Evolutionary conservation across 2,888 invertebrate genomes (phyloP).

Genomic region (Thereva nobilitata): DNA sequence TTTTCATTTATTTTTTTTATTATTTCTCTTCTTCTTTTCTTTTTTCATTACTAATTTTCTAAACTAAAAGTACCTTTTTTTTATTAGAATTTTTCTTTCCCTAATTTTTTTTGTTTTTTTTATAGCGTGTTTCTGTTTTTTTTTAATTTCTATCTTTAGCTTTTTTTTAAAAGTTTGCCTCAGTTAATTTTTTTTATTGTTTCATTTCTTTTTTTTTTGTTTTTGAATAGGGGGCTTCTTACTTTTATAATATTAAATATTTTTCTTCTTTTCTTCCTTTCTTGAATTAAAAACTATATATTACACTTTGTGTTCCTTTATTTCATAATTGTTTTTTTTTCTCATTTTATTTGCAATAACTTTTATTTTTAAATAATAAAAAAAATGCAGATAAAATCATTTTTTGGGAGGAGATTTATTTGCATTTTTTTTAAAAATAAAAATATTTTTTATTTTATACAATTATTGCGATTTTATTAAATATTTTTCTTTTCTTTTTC

Average conservation of each 20-base stretch:
- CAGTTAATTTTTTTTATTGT: constrained; percentile 30
- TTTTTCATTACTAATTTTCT: constrained; percentile 4
- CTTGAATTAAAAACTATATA: constrained; percentile 20
- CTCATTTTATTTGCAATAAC: constrained; percentile 20
- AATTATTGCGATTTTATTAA: too few relatives aligned
- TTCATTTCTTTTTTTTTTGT: constrained; percentile 13
- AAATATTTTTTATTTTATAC: constrained; percentile 42
- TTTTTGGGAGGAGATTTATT: constrained; percentile 20
- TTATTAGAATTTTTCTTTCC: constrained; percentile 25
- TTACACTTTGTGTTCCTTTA: constrained; percentile 25
- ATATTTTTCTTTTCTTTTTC: neutral
- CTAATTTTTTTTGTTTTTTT: constrained; percentile 20
- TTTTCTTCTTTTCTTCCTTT: constrained; percentile 7
- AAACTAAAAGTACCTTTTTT: constrained; percentile 18
- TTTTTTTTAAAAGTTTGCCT: constrained; percentile 24
- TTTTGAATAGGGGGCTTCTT: neutral
- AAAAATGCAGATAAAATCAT: neutral
- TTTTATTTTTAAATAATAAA: constrained; percentile 16
- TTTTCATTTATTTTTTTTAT: constrained; percentile 12
- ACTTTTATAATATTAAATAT: constrained; percentile 4
- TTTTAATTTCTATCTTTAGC: constrained; percentile 26
- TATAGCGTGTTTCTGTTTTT: neutral
- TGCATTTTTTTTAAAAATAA: constrained; percentile 2
- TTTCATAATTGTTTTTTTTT: constrained; percentile 1
- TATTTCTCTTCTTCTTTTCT: constrained; percentile 18